phyloP scores from a whole-genome alignment of 2,113 vertebrate species.

The Larimichthys polyactis region DNA sequence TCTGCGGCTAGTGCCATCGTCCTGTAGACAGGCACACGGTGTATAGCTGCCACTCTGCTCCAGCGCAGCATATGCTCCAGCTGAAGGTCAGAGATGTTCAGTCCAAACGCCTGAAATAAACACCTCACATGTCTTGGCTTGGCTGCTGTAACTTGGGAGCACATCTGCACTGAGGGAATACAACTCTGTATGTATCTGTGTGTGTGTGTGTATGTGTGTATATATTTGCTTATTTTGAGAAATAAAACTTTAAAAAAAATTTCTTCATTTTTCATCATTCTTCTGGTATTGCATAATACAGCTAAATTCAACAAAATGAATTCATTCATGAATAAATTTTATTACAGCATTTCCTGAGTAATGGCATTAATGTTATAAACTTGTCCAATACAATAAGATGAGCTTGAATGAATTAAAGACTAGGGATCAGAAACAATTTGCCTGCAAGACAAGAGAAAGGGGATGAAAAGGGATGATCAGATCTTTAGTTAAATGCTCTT shows the following conservation, averaged over 20 bases:
- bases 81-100: slow-evolving; percentile 82
- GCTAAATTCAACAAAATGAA: slow-evolving; percentile 24
- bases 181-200: background rate
- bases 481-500: background rate
- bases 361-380: background rate
- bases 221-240: background rate
- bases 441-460: background rate
- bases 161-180: slow-evolving; percentile 45
- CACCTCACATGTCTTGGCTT: slow-evolving; percentile 56
- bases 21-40: slow-evolving; percentile 70
- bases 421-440: background rate
- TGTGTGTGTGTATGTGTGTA: background rate
- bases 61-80: slow-evolving; percentile 81
- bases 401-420: background rate
- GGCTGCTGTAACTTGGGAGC: slow-evolving; percentile 45
- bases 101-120: slow-evolving; percentile 78
- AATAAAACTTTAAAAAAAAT: slow-evolving; percentile 26
- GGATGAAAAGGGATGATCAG: background rate
- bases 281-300: slow-evolving; percentile 33
- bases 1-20: slow-evolving; percentile 75
- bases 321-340: background rate
- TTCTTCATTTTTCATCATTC: slow-evolving; percentile 47
- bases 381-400: background rate
- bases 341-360: background rate
- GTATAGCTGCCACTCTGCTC: slow-evolving; percentile 67